These are phyloP conservation scores for Galerucella pusilla DNA, from an alignment of 2,888 invertebrate species.

Conservation along the genomic window DNA sequence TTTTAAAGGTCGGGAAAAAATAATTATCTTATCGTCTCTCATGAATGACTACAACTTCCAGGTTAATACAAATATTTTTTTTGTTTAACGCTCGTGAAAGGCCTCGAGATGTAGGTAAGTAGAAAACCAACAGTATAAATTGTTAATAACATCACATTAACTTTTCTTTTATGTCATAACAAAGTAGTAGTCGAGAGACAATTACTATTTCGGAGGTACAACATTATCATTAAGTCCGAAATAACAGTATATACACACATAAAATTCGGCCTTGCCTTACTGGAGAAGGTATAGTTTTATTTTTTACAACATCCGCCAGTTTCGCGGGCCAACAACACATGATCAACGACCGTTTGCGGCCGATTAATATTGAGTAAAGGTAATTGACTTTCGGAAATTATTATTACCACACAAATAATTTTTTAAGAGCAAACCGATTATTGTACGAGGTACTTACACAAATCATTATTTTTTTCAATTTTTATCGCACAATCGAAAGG, in stretches of 20 bases:
- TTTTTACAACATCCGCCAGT: slow-evolving; percentile 2
- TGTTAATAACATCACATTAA: slow-evolving; percentile 3
- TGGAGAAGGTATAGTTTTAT: neutral
- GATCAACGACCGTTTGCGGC: neutral
- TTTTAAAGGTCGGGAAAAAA: no score
- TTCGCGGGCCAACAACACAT: neutral
- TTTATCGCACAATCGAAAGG: no score
- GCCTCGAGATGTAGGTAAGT: slow-evolving; percentile 4
- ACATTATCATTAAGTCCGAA: neutral
- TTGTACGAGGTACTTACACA: no score
- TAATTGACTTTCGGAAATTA: neutral
- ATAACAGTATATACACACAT: neutral
- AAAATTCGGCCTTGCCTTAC: slow-evolving; percentile 2
- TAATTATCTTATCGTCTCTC: no score
- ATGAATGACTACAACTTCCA: no score
- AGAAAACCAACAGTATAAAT: neutral
- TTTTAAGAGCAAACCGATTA: neutral
- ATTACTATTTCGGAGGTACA: neutral
- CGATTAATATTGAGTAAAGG: slow-evolving; percentile 1
- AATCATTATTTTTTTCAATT: no score
- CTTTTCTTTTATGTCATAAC: slow-evolving; percentile 3
- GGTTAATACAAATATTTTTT: no score
- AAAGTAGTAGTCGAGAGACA: neutral
- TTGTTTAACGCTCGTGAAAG: neutral
- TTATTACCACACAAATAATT: neutral